These are phyloP conservation scores for Dolichoris vasculosae DNA, from an alignment of 1,140 invertebrate genomes.

Conservation along the genomic window DNA sequence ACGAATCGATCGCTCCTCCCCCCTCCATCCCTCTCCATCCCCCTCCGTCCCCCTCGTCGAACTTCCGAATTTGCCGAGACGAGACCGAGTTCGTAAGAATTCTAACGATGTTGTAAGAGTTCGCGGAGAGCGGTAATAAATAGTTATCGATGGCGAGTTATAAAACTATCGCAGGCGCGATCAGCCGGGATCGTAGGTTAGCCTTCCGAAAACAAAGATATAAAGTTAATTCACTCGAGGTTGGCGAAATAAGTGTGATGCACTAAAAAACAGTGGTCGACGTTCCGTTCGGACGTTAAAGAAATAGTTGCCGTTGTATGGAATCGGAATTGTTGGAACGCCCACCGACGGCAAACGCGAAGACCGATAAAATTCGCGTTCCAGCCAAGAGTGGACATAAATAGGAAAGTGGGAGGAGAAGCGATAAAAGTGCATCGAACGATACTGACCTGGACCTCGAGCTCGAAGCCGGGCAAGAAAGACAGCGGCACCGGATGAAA, in stretches of 20 bases:
- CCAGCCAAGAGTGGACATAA: background rate
- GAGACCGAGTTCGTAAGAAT: no score
- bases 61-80: no score
- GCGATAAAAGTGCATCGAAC: background rate
- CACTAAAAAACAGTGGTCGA: no score
- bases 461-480: slow-evolving; percentile 86
- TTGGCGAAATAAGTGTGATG: background rate
- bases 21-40: no score
- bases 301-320: background rate
- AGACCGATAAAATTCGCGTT: background rate
- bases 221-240: background rate
- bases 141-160: background rate
- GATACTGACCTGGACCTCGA: slow-evolving; percentile 82
- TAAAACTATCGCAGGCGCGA: no score
- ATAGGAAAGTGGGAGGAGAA: background rate
- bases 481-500: slow-evolving; percentile 86
- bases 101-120: background rate
- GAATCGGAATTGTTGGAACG: background rate
- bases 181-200: no score
- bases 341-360: no score
- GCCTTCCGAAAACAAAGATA: background rate
- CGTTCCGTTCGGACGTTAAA: background rate
- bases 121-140: no score
- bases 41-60: no score
- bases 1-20: no score